These are phyloP conservation scores for Cephus spinipes DNA, from an alignment of 2,888 invertebrate genomes.

Conservation along the genomic window DNA sequence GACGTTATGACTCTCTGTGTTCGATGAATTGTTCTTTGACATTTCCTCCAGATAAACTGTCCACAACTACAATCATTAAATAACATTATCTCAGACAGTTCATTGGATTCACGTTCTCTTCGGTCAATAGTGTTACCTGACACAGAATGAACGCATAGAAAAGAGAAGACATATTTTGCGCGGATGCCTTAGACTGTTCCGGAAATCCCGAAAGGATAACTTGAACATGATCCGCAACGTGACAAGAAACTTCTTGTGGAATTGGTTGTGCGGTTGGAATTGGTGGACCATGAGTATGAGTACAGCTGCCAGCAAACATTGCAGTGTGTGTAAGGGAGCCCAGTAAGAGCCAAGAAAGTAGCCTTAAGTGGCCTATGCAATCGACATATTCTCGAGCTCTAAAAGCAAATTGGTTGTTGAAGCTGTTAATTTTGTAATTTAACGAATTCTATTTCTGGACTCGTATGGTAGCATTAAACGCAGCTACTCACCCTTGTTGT, in stretches of 20 bases:
- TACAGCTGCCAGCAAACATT: slow-evolving; percentile 69
- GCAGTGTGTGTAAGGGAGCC: slow-evolving; percentile 94
- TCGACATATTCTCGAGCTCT: slow-evolving; percentile 95
- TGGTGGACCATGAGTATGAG: slow-evolving; percentile 57
- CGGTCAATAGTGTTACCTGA: slow-evolving; percentile 72
- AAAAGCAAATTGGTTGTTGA: slow-evolving; percentile 33
- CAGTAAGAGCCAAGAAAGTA: slow-evolving; percentile 94
- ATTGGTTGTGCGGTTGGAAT: slow-evolving; percentile 81
- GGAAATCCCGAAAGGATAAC: slow-evolving; percentile 97
- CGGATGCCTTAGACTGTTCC: slow-evolving; percentile 92
- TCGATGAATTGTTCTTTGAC: slow-evolving; percentile 75
- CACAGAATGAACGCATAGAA: slow-evolving; percentile 98
- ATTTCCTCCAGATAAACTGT: slow-evolving; percentile 96
- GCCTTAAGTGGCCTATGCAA: slow-evolving; percentile 92
- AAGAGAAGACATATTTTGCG: slow-evolving; percentile 94
- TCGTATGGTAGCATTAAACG: not conserved
- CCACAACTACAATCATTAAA: slow-evolving; percentile 78
- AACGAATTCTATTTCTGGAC: not conserved
- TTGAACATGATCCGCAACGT: slow-evolving; percentile 97
- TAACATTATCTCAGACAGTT: not conserved
- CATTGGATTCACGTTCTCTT: not conserved
- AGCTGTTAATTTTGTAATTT: not conserved
- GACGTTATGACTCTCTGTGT: slow-evolving; percentile 78
- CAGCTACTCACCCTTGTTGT: slow-evolving; percentile 78
- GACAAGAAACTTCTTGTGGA: slow-evolving; percentile 95